A percentile compares a stretch with the other conserved stretches of the same genome.
Conservation (phyloP, 2,113 vertebrate genomes). For the Uropsilus gracilis region DNA sequence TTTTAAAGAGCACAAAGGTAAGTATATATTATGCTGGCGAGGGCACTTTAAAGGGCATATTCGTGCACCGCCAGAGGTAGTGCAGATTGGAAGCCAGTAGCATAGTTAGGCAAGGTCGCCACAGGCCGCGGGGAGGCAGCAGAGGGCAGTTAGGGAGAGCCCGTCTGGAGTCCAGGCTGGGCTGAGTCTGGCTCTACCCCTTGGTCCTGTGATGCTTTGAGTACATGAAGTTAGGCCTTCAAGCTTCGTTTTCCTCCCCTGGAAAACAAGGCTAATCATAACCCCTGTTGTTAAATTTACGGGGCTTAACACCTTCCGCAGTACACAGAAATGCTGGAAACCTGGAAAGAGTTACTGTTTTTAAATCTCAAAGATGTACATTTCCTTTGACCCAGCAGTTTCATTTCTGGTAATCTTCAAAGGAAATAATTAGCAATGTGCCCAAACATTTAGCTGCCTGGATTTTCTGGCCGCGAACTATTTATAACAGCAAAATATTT, state of each 20-base stretch:
- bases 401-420: background rate
- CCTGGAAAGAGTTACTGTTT: background rate
- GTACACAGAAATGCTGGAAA: background rate
- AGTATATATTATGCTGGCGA: background rate
- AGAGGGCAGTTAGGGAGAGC: conserved; percentile 10
- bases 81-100: background rate
- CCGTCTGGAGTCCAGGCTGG: fast-evolving
- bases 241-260: conserved; percentile 10
- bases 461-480: background rate
- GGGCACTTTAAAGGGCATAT: background rate
- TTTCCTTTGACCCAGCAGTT: conserved; percentile 30
- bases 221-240: background rate
- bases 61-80: background rate
- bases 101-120: background rate
- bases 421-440: conserved; percentile 34
- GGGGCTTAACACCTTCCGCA: background rate
- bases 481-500: conserved; percentile 59
- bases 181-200: background rate
- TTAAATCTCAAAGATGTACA: conserved; percentile 30
- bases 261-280: background rate
- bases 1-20: background rate
- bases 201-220: background rate
- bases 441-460: conserved; percentile 42
- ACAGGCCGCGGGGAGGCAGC: conserved; percentile 54
- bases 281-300: background rate